These are phyloP conservation scores for Cyclura pinguis DNA, from an alignment of 2,797 vertebrate species.

Conservation along the genomic window DNA sequence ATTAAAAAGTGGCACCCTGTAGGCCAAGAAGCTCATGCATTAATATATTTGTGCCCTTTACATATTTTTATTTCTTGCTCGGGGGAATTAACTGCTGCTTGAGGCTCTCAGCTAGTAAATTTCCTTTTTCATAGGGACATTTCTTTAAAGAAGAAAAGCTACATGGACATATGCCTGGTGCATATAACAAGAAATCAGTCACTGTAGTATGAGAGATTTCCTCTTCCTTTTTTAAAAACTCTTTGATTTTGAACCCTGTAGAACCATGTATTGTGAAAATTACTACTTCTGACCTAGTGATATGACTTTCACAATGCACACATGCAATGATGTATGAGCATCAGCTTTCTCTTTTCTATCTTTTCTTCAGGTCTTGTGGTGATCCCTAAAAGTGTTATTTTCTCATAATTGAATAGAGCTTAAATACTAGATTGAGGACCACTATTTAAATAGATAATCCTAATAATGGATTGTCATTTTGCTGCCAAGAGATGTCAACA, in stretches of 20 bases:
- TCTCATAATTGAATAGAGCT: not conserved
- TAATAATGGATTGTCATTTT: not conserved
- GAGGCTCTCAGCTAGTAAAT: conserved; percentile 35
- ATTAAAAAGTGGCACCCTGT: conserved; percentile 23
- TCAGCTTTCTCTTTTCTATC: not conserved
- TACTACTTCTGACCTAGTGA: not conserved
- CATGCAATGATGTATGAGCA: not conserved
- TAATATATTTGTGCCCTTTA: conserved; percentile 49
- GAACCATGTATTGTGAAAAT: not conserved
- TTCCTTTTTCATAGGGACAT: conserved; percentile 32
- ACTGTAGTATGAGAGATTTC: not conserved
- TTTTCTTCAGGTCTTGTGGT: not conserved
- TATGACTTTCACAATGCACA: not conserved
- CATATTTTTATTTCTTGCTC: conserved; percentile 39
- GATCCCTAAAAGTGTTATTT: not conserved
- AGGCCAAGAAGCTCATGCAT: conserved; percentile 45
- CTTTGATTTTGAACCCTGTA: not conserved
- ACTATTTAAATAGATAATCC: too few relatives aligned
- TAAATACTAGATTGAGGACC: not conserved
- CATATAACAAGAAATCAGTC: too few relatives aligned
- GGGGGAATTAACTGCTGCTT: conserved; percentile 38
- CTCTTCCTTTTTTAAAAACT: not conserved
- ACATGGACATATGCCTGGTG: conserved; percentile 4
- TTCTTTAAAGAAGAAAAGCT: conserved; percentile 37
- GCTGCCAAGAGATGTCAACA: not conserved